Evolutionary conservation across 2,888 invertebrate species (phyloP).

Genomic region (Trachelus troglodyta): DNA sequence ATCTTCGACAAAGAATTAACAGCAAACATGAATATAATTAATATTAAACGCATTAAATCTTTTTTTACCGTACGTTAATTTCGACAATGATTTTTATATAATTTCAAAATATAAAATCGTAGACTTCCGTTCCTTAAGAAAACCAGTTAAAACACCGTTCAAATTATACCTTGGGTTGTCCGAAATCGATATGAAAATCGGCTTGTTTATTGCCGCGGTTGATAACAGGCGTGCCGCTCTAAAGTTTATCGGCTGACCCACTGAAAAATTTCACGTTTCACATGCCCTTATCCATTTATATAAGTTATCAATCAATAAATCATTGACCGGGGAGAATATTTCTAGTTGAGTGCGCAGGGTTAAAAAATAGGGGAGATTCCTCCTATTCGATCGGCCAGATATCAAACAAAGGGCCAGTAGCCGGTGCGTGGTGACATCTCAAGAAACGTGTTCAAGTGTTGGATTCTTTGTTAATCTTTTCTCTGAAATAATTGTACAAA

Average conservation of each 20-base stretch:
- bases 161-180: background rate
- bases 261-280: background rate
- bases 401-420: background rate
- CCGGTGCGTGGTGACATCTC: background rate
- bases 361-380: background rate
- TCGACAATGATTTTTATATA: background rate
- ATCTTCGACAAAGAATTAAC: background rate
- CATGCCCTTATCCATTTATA: background rate
- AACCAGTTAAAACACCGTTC: background rate
- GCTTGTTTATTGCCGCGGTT: background rate
- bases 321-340: background rate
- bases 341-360: background rate
- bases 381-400: background rate
- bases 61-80: background rate
- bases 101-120: background rate
- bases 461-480: background rate
- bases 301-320: background rate
- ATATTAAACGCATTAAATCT: background rate
- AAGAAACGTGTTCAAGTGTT: background rate
- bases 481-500: background rate
- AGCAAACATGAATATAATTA: background rate
- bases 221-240: background rate
- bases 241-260: background rate
- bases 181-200: constrained; percentile 3
- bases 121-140: background rate